Evolutionary conservation across 35 echinoderm and acorn worm species (phyloP).

Genomic region (Lytechinus variegatus): DNA sequence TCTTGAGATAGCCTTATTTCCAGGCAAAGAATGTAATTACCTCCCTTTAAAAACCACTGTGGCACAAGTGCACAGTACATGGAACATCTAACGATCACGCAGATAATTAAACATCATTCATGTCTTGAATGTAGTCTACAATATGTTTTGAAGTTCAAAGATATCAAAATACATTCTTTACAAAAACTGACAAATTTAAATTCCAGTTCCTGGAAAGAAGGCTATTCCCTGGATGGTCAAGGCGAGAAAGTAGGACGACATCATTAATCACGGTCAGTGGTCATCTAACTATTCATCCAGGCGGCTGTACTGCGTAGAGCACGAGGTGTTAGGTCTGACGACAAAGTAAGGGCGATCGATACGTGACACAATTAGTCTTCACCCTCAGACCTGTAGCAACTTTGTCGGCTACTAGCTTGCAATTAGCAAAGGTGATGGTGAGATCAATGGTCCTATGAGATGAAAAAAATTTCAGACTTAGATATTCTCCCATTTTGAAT

Average conservation of each 20-base stretch:
- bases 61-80: not conserved
- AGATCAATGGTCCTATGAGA: too few species aligned
- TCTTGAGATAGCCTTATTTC: not conserved
- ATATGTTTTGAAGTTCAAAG: too few species aligned
- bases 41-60: not conserved
- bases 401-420: too few species aligned
- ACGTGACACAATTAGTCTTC: not conserved
- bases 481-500: too few species aligned
- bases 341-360: not conserved
- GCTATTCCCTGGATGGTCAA: not conserved
- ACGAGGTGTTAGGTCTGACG: not conserved
- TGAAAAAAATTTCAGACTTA: too few species aligned
- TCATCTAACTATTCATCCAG: not conserved
- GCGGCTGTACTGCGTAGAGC: not conserved
- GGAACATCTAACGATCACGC: not conserved
- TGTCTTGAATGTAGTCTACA: too few species aligned
- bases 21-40: not conserved
- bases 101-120: not conserved
- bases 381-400: not conserved
- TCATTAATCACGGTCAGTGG: not conserved
- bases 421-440: too few species aligned
- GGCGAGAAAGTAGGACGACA: not conserved
- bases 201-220: not conserved
- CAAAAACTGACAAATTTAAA: not conserved
- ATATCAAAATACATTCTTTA: not conserved